Base-by-base conservation (phyloP, 2,113 vertebrate species). In the Corythaeola cristata region DNA sequence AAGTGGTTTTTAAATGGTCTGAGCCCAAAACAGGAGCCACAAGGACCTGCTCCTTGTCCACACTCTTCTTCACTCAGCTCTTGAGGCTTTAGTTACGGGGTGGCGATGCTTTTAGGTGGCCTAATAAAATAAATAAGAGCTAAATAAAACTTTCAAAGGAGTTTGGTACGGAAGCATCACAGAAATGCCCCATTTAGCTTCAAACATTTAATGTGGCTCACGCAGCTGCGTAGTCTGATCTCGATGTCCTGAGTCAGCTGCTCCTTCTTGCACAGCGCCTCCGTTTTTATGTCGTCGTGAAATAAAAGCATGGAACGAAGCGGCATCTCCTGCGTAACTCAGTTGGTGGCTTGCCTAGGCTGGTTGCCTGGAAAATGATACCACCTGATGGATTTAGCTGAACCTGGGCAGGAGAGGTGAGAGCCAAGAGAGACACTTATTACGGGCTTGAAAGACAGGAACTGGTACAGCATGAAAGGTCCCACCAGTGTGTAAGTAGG, bases 261-360 rank as follows among this genome's bases (percentile, higher is more conserved):
- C 66, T 59, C 39, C 59, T 32, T 14, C 22, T 18, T 37, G 12
- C 28, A 23, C 1, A 3, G 18, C 37, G 45, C 14, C 44, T 37
- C 10, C 7, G 0, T 39, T 58, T 39, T 45, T 32, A 21, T 15
- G 19, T 35, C 3, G 1, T 21, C 3, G 1, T 30, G 55, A 45
- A 37, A 53, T 19, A 45, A 69, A 64, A 50, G 20, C 15, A 8
- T 11, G 6, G 28, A 33, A 8, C 3, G 1, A 8, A 35, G 22
- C 9, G 12, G 37, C 21, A 11, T 14, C 63, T 83, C 63, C 28
- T 30, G 41, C 15, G 5, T 21, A 28, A 33, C 50, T 55, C 47
- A 32, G 17, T 7, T n/a, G 21, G 23, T 21, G 37, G n/a, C 72
- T 58, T 30, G 14, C 32, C 53, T 16, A 2, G 44, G 23, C 63